Conservation (phyloP, 2,888 invertebrate species). For the Willowsia nigromaculata region DNA sequence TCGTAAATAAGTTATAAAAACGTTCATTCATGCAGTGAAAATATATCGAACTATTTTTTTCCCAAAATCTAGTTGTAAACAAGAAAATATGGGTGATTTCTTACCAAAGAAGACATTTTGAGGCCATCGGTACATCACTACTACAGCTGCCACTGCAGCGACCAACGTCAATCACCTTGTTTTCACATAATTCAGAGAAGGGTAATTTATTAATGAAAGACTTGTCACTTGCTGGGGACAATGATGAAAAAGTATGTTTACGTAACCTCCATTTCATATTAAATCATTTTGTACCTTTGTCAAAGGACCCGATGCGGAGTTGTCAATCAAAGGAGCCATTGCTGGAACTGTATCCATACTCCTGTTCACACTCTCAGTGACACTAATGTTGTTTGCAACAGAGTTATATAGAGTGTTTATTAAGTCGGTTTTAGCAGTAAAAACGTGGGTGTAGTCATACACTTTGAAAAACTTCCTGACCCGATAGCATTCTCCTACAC, state of each 20-base stretch:
- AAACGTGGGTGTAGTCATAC: conserved; percentile 81
- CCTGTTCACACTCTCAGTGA: not conserved
- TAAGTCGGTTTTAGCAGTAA: conserved; percentile 42
- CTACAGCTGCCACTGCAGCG: conserved; percentile 81
- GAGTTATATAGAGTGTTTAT: not conserved
- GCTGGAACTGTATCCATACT: conserved; percentile 31
- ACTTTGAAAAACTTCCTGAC: conserved; percentile 81
- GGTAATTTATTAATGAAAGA: not conserved
- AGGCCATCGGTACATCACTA: conserved; percentile 77
- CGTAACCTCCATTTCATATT: not conserved
- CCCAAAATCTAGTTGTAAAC: not conserved
- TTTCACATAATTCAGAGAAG: conserved; percentile 35
- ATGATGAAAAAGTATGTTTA: not conserved
- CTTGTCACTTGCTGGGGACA: not conserved
- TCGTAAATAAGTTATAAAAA: too few relatives aligned
- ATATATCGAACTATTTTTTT: too few relatives aligned
- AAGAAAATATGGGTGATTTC: conserved; percentile 61
- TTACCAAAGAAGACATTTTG: conserved; percentile 79
- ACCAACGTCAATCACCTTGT: conserved; percentile 81
- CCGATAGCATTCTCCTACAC: conserved; percentile 80
- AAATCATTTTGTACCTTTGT: conserved; percentile 63
- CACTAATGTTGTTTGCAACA: conserved; percentile 3
- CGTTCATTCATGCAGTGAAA: too few relatives aligned
- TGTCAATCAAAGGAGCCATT: conserved; percentile 35
- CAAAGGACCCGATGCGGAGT: conserved; percentile 39